Evolutionary conservation across 2,888 invertebrate species (phyloP), one percentile per base, ranked within the genome.

Genomic region (Drosophila yooni): DNA sequence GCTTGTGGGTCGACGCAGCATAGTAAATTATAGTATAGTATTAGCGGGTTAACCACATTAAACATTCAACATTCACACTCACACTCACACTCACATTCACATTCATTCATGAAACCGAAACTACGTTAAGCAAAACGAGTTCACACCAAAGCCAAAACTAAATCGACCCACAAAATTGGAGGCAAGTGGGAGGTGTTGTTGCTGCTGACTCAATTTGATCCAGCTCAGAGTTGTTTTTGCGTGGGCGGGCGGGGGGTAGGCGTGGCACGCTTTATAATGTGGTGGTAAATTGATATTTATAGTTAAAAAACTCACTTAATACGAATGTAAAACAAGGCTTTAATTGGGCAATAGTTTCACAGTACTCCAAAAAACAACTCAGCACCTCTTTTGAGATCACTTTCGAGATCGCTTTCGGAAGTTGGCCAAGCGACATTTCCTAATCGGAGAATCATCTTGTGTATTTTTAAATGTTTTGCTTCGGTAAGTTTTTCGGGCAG

Each of bases 401-500:
- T 73, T 82, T 81, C 81, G 27, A 72, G 81, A 83, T 79, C 64
- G 74, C 50, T 73, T 82, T 81, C 81, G 89, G 89, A 88, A 88
- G 88, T 86, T 88, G 75, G 70, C 63, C 73, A 84, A 84, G 36
- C 51, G 50, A 57, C 25, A 54, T 74, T 70, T 70, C 66, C 63
- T 57, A 61, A 77, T 67, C 52, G 51, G 13, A 36, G 27, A 27
- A 62, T 46, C 43, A 60, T 50, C 29, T 57, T 13, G 29, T 27
- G 38, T 38, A 18, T 27, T 34, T 31, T 40, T 60, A 40, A 69
- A 56, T 65, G 74, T 65, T 59, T 60, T 53, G 69, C 82, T 73
- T 79, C 58, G 70, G 56, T 82, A 64, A 15, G 57, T 66, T 60
- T 63, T 31, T 21, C 8, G 31, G 15, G n/a, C 52, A 52, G 68